Conservation (phyloP, 2,797 vertebrate genomes). For the Coendou prehensilis region DNA sequence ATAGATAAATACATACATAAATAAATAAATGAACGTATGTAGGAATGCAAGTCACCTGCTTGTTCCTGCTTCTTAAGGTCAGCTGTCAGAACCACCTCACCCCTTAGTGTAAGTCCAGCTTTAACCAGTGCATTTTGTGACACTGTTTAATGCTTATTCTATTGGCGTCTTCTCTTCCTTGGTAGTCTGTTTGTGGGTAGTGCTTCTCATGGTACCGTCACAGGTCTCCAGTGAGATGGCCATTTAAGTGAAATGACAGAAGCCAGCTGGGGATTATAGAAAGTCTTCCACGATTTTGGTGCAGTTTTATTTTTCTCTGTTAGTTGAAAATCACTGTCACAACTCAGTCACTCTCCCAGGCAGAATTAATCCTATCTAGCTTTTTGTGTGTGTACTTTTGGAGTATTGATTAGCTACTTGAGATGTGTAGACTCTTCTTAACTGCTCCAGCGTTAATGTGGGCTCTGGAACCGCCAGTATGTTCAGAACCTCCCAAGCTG, state of each 20-base stretch:
- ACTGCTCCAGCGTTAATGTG: not conserved
- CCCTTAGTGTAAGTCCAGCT: not conserved
- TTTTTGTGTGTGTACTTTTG: not conserved
- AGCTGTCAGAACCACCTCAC: not conserved
- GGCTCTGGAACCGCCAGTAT: not conserved
- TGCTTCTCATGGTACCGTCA: not conserved
- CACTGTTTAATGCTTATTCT: not conserved
- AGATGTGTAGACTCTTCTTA: not conserved
- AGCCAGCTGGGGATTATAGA: not conserved
- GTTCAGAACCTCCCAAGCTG: not conserved
- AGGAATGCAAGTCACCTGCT: not conserved
- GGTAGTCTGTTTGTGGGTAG: not conserved
- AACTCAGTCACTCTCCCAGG: not conserved
- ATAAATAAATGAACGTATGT: not conserved
- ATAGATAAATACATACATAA: not conserved
- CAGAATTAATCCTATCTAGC: not conserved
- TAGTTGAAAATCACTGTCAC: not conserved
- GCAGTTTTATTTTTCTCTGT: not conserved
- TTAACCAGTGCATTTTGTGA: not conserved
- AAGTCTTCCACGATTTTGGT: not conserved
- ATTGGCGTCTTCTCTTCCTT: not conserved
- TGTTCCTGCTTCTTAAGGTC: not conserved
- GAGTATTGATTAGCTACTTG: not conserved
- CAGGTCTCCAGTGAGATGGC: conserved; percentile 27
- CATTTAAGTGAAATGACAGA: not conserved